phyloP scores from a whole-genome alignment of 2,888 invertebrate genomes.

The Patella pellucida region DNA sequence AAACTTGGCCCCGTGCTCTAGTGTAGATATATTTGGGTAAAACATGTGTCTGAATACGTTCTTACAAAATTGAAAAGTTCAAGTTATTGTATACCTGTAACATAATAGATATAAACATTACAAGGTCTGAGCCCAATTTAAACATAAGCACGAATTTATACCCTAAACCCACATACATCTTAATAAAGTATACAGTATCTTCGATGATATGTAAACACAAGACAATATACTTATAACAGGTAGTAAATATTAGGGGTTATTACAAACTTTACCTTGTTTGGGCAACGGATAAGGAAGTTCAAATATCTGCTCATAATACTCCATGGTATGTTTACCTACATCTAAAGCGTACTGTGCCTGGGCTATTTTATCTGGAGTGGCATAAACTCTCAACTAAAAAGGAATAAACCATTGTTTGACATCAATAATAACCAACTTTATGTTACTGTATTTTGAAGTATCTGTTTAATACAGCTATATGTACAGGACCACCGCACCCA shows the following conservation, averaged over 20 bases:
- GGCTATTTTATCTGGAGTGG: conserved; percentile 73
- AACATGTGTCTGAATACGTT: too few species aligned
- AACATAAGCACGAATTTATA: background rate
- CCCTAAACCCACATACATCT: background rate
- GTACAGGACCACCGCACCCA: too few species aligned
- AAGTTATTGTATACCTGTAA: too few species aligned
- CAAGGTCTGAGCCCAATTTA: too few species aligned
- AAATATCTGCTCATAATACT: conserved; percentile 57
- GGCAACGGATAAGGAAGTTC: conserved; percentile 64
- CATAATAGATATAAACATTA: too few species aligned
- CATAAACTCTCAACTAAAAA: conserved; percentile 64
- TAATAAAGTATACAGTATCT: background rate
- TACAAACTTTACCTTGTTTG: conserved; percentile 60
- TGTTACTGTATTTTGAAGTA: too few species aligned
- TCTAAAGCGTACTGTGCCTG: conserved; percentile 84
- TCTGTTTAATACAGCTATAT: too few species aligned
- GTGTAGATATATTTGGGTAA: too few species aligned
- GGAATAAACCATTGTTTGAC: background rate
- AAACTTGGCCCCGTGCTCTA: too few species aligned
- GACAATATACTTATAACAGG: background rate
- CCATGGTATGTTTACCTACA: conserved; percentile 78
- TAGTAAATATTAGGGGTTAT: background rate
- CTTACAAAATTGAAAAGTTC: too few species aligned
- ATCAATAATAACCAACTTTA: too few species aligned
- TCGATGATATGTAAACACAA: background rate